Percentiles rank a stretch among this genome's conserved stretches.
Evolutionary conservation across 2,113 vertebrate species (phyloP).

Genomic region (Polypterus bichir): DNA sequence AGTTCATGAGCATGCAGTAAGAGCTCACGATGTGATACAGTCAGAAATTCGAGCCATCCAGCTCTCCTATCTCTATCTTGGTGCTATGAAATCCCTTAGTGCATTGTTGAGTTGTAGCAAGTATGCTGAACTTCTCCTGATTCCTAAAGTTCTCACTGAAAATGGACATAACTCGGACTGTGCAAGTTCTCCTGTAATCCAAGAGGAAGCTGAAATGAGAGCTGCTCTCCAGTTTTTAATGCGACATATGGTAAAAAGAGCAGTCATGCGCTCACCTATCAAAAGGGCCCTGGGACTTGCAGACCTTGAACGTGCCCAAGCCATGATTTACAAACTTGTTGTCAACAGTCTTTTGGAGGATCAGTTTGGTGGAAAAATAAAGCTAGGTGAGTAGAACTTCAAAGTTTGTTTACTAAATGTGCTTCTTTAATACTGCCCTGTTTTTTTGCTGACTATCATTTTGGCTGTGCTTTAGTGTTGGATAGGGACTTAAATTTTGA

Average conservation of each 20-base stretch:
- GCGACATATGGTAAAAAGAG: constrained; percentile 94
- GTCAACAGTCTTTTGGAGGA: constrained; percentile 84
- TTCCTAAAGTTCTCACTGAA: constrained; percentile 79
- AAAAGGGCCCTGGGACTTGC: constrained; percentile 81
- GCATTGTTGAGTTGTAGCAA: constrained; percentile 91
- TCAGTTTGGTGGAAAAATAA: constrained; percentile 61
- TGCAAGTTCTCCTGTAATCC: constrained; percentile 60
- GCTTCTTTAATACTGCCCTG: too few relatives aligned
- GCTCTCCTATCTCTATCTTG: constrained; percentile 87
- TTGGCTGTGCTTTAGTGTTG: too few relatives aligned
- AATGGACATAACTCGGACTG: constrained; percentile 86
- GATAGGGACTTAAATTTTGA: too few relatives aligned
- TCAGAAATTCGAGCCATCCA: constrained; percentile 86
- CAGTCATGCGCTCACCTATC: constrained; percentile 88
- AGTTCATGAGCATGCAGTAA: constrained; percentile 59
- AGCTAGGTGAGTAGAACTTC: constrained; percentile 48
- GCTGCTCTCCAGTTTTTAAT: constrained; percentile 89
- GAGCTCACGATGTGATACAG: constrained; percentile 57
- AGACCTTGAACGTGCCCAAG: constrained; percentile 83
- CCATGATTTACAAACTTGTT: constrained; percentile 91
- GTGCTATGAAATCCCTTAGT: constrained; percentile 91
- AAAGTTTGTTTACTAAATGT: too few relatives aligned
- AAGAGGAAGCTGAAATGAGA: constrained; percentile 83
- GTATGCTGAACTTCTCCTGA: constrained; percentile 84
- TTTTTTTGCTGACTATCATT: too few relatives aligned